Base-by-base conservation (phyloP, 2,113 vertebrate genomes). In the Apteryx owenii region DNA sequence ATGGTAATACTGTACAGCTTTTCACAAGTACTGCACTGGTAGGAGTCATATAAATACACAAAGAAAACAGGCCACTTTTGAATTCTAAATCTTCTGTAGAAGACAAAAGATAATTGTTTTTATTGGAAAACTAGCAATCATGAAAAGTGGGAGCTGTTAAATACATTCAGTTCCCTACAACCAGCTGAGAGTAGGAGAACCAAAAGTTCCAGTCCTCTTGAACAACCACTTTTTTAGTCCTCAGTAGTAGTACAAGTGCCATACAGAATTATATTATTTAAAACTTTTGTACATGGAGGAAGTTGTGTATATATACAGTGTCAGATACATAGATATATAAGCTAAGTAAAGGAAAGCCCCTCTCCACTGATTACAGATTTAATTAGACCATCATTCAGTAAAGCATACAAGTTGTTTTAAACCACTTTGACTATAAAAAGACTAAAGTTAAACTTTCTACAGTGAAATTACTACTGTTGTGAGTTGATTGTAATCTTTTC, bases 231-330 rank as follows among this genome's bases (percentile, higher is more conserved):
- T 3, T 15, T 44, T 56, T 29, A 72, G 19, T 31, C 71, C 56
- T 11, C 17, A 17, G 31, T 3, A 82, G 81, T 2, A 44, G 38
- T 9, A 48, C 1, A 0, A 61, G 26, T 8, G 19, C 16, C n/a
- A 7, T 1, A 0, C 4, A 18, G 62, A 82, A 38, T 56, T 2
- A 1, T 9, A 17, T 2, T 28, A n/a, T 0, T 75, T 72, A 61
- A 77, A 89, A 36, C 46, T 38, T 53, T 31, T 36, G 31, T 25
- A 20, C 8, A 7, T 1, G 8, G 54, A 81, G 72, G 54, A 19
- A 50, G 53, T 61, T 4, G 46, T 7, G 2, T 16, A 50, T 2
- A 11, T 2, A 1, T 7, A 33, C n/a, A 48, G 25, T 31, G 82
- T 29, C 42, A 69, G 53, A 60, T 19, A 60, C 31, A 60, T 4